Evolutionary conservation across 2,888 invertebrate genomes (phyloP), one percentile per base, ranked within the genome.

Genomic region (Sturmia bella): DNA sequence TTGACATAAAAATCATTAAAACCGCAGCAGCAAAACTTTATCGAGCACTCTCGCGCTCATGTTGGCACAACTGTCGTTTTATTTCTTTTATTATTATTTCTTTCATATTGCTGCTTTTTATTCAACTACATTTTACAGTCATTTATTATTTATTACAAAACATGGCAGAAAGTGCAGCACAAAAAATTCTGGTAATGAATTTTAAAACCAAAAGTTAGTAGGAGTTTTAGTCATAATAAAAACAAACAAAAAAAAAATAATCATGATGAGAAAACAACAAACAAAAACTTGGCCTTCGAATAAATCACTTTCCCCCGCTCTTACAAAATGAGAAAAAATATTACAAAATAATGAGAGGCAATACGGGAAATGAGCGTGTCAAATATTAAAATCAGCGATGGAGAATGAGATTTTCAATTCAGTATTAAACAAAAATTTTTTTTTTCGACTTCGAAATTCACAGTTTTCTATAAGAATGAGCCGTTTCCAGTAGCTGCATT

Each of bases 1-100:
- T 54, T 73, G 73, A 73, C 73, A 54, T 43, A 63, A 56, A 74
- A 74, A 64, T 74, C 73, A 48, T 64, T 54, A 64, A 64, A 74
- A 48, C 45, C 64, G 15, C 56, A 45, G 45, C 24, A 21, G 37
- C 15, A 64, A 56, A 54, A 24, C 24, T 72, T 72, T 72, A 52
- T 72, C 41, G 41, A 72, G 50, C 41, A 52, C 61, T 61, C 27
- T 52, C 19, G n/a, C 41, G 27, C 52, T 50, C 17, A 27, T 70
- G 57, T 48, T 70, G 45, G 45, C 48, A 48, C 39, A 72, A 61
- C 57, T 56, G 56, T 43, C 32, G 21, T 3, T 37, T 11, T 56
- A 41, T 50, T 6, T 17, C 1, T 52, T 27, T n/a, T 24, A 6
- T n/a, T n/a, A n/a, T n/a, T n/a, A n/a, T n/a, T n/a, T n/a, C n/a